These are phyloP conservation scores for Caenorhabditis drosophilae DNA, from an alignment of 2,888 invertebrate genomes.

Conservation along the genomic window DNA sequence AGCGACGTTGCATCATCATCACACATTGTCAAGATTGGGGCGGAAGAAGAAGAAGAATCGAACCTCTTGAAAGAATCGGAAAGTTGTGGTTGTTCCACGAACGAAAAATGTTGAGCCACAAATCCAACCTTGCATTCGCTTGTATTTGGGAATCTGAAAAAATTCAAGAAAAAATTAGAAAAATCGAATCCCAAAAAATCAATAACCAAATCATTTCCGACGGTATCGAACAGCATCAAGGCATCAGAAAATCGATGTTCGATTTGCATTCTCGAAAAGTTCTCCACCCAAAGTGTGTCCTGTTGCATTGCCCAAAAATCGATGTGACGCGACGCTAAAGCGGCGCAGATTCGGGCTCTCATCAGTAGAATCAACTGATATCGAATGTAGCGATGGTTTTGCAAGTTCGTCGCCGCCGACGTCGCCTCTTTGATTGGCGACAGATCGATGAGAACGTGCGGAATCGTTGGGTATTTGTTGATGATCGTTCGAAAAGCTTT, in stretches of 20 bases:
- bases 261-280: slow-evolving; percentile 43
- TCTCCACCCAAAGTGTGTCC: slow-evolving; percentile 49
- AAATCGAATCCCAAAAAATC: neutral
- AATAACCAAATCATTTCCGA: slow-evolving; percentile 49
- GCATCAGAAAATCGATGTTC: slow-evolving; percentile 36
- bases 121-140: slow-evolving; percentile 52
- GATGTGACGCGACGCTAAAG: slow-evolving; percentile 34
- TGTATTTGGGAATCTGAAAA: slow-evolving; percentile 38
- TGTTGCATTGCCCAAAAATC: slow-evolving; percentile 56
- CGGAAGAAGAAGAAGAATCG: no score
- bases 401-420: slow-evolving; percentile 14
- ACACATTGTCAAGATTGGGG: no score
- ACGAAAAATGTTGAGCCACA: slow-evolving; percentile 54
- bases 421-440: slow-evolving; percentile 19
- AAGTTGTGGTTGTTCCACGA: slow-evolving; percentile 32
- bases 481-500: slow-evolving; percentile 25
- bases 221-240: slow-evolving; percentile 43
- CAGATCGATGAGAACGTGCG: slow-evolving; percentile 40
- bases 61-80: slow-evolving; percentile 38
- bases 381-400: slow-evolving; percentile 45
- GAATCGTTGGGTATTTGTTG: slow-evolving; percentile 34
- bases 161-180: neutral
- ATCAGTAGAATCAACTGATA: slow-evolving; percentile 46
- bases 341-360: slow-evolving; percentile 37
- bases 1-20: no score